Conservation (phyloP, 1,140 invertebrate genomes). For the Calephelis virginiensis region DNA sequence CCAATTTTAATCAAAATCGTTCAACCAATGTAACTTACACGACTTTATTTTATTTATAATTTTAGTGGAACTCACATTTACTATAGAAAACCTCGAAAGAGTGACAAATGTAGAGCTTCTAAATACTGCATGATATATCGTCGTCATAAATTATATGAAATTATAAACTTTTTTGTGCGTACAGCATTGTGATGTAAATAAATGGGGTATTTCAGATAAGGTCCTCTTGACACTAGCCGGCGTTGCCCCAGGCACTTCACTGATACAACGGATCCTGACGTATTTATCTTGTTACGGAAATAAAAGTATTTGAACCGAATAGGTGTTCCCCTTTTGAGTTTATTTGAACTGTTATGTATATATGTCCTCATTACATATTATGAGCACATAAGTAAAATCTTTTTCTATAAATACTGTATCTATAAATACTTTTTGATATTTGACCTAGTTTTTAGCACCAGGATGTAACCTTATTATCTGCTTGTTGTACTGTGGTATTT, state of each 20-base stretch:
- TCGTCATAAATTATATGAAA: background rate
- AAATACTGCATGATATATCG: background rate
- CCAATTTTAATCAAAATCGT: no score
- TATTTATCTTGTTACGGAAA: conserved; percentile 15
- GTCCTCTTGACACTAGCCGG: conserved; percentile 3
- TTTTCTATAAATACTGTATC: no score
- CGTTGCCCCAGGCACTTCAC: conserved; percentile 1
- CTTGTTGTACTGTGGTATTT: no score
- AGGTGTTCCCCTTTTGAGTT: background rate
- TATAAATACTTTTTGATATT: no score
- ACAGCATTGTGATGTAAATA: background rate
- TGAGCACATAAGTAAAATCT: no score
- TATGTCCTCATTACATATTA: no score
- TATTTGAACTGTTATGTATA: conserved; percentile 1
- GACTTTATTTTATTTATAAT: no score
- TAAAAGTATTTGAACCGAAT: conserved; percentile 1
- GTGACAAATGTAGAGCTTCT: conserved; percentile 4
- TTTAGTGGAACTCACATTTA: no score
- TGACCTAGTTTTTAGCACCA: no score
- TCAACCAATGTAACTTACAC: no score
- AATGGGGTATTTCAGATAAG: background rate
- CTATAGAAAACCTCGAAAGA: background rate
- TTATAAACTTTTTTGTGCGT: background rate
- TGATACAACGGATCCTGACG: conserved; percentile 3
- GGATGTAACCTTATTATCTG: no score